Conservation (phyloP, 2,888 invertebrate genomes). For the Tenthredo notha region DNA sequence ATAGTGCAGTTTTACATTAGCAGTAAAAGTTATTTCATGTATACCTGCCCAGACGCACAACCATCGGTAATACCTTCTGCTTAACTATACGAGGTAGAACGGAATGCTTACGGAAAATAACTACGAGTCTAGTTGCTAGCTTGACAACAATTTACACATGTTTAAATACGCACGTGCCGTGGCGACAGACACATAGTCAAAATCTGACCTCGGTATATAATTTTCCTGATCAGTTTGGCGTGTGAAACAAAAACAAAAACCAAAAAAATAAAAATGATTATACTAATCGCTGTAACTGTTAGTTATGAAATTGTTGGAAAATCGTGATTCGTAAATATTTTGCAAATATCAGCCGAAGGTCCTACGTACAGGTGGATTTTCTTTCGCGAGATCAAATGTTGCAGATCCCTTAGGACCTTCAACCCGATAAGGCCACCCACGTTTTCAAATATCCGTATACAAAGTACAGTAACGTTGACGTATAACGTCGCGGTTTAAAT, state of each 20-base stretch:
- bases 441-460: not conserved
- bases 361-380: not conserved
- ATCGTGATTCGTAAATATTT: too few species aligned
- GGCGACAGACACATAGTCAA: not conserved
- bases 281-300: not conserved
- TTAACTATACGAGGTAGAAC: not conserved
- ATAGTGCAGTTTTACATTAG: constrained; percentile 32
- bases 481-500: not conserved
- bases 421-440: not conserved
- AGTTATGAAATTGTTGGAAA: not conserved
- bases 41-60: constrained; percentile 31
- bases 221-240: not conserved
- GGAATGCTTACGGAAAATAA: constrained; percentile 32
- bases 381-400: not conserved
- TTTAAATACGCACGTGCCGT: not conserved
- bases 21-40: constrained; percentile 48
- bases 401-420: not conserved
- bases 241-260: too few species aligned
- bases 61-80: constrained; percentile 24
- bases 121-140: constrained; percentile 10
- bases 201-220: constrained; percentile 2
- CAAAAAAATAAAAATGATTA: too few species aligned
- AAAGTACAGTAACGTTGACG: not conserved
- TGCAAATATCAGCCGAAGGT: too few species aligned
- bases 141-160: constrained; percentile 27